Percentiles rank a stretch among this genome's conserved stretches.
Conservation (phyloP, 2,797 vertebrate genomes). For the Graptemys geographica region DNA sequence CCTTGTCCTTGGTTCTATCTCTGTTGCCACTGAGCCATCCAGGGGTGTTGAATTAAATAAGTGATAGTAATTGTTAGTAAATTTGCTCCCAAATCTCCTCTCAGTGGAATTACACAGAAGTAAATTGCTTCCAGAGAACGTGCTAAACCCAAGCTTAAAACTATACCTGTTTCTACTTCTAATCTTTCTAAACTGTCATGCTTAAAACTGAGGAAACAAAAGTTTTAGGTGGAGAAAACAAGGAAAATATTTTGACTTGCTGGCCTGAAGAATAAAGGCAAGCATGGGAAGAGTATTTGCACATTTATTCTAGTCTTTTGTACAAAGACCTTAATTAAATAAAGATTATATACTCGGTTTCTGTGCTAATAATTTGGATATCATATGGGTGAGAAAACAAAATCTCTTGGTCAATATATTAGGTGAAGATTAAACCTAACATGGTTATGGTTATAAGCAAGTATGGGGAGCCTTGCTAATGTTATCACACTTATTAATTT, state of each 20-base stretch:
- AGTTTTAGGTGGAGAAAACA: not conserved
- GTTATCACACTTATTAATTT: not conserved
- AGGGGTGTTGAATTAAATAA: conserved; percentile 18
- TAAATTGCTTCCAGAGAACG: not conserved
- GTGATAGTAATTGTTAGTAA: not conserved
- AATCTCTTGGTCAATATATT: not conserved
- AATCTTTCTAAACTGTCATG: not conserved
- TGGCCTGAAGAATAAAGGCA: not conserved
- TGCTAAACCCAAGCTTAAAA: not conserved
- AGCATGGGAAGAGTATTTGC: not conserved
- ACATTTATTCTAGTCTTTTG: no score
- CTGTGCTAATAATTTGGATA: not conserved
- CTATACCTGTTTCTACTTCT: not conserved
- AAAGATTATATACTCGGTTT: not conserved
- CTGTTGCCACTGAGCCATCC: not conserved
- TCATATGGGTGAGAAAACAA: not conserved
- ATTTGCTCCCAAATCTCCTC: not conserved
- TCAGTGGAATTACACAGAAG: not conserved
- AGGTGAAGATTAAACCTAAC: not conserved
- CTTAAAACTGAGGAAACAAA: not conserved
- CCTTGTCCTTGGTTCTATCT: not conserved
- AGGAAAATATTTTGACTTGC: not conserved
- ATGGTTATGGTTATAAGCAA: not conserved
- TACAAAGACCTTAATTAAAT: not conserved
- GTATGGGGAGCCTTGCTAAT: not conserved